Evolutionary conservation across 1,140 invertebrate genomes (phyloP).

Genomic region (Palaemon carinicauda): DNA sequence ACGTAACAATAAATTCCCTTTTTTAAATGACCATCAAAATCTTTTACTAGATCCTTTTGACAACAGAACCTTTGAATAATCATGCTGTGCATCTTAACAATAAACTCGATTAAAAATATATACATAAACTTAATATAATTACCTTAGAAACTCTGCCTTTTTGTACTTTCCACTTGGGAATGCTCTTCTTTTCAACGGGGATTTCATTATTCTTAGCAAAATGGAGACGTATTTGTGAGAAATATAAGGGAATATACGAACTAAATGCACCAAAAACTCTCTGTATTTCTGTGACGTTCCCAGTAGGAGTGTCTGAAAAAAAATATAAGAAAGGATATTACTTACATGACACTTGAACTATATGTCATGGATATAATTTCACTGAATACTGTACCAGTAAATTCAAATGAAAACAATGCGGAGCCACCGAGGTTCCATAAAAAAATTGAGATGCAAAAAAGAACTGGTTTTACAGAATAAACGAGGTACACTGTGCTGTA

Average conservation of each 20-base stretch:
- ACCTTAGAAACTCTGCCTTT: constrained; percentile 35
- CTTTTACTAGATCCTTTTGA: too few species aligned
- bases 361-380: too few species aligned
- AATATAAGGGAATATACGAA: constrained; percentile 23
- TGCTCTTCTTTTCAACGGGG: not conserved
- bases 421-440: too few species aligned
- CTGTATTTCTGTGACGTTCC: not conserved
- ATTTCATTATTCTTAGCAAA: not conserved
- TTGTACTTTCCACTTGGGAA: constrained; percentile 20
- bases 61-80: not conserved
- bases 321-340: not conserved
- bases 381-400: too few species aligned
- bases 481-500: too few species aligned
- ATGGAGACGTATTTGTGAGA: constrained; percentile 14
- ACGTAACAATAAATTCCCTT: too few species aligned
- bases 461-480: too few species aligned
- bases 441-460: too few species aligned
- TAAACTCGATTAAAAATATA: not conserved
- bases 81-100: not conserved
- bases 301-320: not conserved
- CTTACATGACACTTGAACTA: too few species aligned
- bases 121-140: not conserved
- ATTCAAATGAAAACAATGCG: too few species aligned
- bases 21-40: too few species aligned
- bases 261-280: not conserved